Evolutionary conservation across 2,797 vertebrate species (phyloP), one percentile per base, ranked within the genome.

Genomic region (Rallus crepitans): DNA sequence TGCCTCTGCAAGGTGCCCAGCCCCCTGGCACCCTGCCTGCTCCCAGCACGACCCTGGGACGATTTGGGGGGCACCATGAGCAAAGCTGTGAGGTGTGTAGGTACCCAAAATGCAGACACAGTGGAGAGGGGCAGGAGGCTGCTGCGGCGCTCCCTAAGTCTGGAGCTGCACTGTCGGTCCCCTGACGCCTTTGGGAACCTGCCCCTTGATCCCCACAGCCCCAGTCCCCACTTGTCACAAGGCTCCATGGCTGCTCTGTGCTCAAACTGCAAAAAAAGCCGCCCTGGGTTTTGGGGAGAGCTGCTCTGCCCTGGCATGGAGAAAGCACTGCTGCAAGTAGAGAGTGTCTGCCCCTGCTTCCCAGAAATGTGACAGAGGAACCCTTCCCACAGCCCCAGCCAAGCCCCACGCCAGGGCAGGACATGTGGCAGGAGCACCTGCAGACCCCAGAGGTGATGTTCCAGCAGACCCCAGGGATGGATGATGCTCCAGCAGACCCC

Each of bases 301-400:
- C 39, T 31, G 48, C 70, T 64, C 35, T 84, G 70, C 45, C 45
- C 33, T 12, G 4, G 3, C 63, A 71, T 11, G 23, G 39, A 70
- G 23, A 64, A 31, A 47, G 23, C 1, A 1, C 66, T 55, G 68
- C 47, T 0, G 0, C 66, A 27, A 17, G 48, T 1, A 3, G 15
- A 76, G 50, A 56, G 1, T 3, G 3, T 53, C 24, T 64, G 9
- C 59, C 72, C 50, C 75, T 11, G 25, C 37, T 28, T 40, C 40
- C 45, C 20, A 57, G 50, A 56, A 68, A 23, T 0, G 2, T 7
- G 9, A 10, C 15, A 39, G 65, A 63, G 48, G 53, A 71, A 89
- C 37, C 5, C 11, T 48, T 23, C 30, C 5, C 0, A 0, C 0
- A 0, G 12, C 45, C n/a, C 40, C 37, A 13, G 48, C 37, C 25